These are phyloP conservation scores for Conger conger DNA, from an alignment of 2,113 vertebrate genomes.

Conservation along the genomic window DNA sequence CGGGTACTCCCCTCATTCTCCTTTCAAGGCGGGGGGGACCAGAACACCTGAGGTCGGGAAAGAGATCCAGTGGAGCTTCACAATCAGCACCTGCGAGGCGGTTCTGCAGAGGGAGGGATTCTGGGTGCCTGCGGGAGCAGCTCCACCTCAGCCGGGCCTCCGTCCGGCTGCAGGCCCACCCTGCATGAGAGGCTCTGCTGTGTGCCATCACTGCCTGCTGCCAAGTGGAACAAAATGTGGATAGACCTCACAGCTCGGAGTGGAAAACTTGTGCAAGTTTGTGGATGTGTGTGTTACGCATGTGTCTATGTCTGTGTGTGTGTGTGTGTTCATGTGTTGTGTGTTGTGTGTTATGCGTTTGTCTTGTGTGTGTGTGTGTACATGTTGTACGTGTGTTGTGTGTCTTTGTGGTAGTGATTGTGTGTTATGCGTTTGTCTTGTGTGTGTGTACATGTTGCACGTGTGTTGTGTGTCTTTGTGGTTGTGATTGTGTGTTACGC, in stretches of 20 bases:
- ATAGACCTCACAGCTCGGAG: conserved; percentile 14
- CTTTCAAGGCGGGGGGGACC: no score
- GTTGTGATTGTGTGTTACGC: no score
- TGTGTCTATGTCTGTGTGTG: background rate
- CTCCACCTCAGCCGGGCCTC: background rate
- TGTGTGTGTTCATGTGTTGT: no score
- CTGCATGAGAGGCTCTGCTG: conserved; percentile 47
- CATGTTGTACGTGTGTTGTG: background rate
- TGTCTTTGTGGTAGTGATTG: background rate
- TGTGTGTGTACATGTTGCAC: background rate
- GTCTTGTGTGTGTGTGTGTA: no score
- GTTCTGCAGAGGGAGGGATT: background rate
- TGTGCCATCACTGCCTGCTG: conserved; percentile 45
- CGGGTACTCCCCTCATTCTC: no score
- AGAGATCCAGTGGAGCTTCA: conserved; percentile 19
- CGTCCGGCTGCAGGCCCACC: conserved; percentile 31
- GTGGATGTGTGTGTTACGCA: background rate
- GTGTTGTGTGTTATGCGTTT: no score
- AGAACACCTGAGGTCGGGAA: conserved; percentile 19
- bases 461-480: background rate
- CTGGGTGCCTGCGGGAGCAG: background rate
- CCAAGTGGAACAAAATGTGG: conserved; percentile 39
- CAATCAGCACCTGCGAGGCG: conserved; percentile 39
- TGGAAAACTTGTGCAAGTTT: conserved; percentile 6
- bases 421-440: background rate